Conservation (phyloP, 2,797 vertebrate species). For the Spinibarbus caldwelli region DNA sequence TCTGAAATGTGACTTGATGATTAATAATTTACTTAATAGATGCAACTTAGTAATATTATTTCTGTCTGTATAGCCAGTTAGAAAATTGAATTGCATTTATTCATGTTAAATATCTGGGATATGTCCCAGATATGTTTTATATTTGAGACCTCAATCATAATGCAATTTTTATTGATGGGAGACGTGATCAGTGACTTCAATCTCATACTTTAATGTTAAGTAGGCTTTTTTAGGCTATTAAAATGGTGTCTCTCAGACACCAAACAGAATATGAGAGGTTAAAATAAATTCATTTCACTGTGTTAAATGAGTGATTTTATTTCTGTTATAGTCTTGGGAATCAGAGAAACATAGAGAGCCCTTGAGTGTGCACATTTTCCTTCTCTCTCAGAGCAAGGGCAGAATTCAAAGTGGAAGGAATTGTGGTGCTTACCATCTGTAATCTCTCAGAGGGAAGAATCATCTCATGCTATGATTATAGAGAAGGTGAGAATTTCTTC, state of each 20-base stretch:
- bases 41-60: not conserved
- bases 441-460: constrained; percentile 49
- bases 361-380: constrained; percentile 13
- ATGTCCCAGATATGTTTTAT: not conserved
- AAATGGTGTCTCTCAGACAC: not conserved
- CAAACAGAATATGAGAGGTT: not conserved
- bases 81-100: not conserved
- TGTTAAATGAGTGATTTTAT: constrained; percentile 14
- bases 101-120: not conserved
- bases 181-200: not conserved
- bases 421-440: constrained; percentile 50
- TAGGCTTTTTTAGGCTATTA: not conserved
- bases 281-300: constrained; percentile 19
- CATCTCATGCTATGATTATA: constrained; percentile 46
- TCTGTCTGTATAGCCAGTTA: not conserved
- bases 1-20: not conserved
- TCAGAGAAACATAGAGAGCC: constrained; percentile 22
- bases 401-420: constrained; percentile 47
- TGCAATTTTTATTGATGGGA: not conserved
- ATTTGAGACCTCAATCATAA: not conserved
- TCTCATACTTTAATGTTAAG: not conserved
- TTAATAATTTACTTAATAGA: not conserved
- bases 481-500: constrained; percentile 55
- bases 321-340: constrained; percentile 1
- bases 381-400: constrained; percentile 19